Percentiles rank a stretch among this genome's conserved stretches.
Conservation (phyloP, 2,888 invertebrate species). For the Quadroppia sp. region DNA sequence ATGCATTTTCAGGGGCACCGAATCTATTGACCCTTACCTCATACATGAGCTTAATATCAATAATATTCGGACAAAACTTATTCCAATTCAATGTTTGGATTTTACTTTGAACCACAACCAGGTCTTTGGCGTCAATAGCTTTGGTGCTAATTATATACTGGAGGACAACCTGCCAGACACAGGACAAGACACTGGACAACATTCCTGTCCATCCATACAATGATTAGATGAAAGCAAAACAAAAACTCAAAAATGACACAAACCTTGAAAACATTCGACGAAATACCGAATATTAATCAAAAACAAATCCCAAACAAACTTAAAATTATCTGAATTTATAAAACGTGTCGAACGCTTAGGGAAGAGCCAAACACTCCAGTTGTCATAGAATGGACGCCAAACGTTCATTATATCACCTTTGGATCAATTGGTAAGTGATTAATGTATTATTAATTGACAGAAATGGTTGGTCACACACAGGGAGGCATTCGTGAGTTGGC, state of each 20-base stretch:
- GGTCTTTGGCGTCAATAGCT: conserved; percentile 19
- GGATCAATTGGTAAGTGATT: neutral
- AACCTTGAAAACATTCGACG: conserved; percentile 38
- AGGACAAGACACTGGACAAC: conserved; percentile 30
- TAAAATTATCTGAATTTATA: conserved; percentile 28
- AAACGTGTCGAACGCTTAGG: conserved; percentile 36
- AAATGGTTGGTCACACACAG: neutral
- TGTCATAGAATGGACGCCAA: conserved; percentile 39
- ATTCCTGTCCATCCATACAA: conserved; percentile 19
- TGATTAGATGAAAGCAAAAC: neutral
- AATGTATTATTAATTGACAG: neutral
- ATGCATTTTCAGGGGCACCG: neutral
- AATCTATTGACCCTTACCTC: conserved; percentile 24
- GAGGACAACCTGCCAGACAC: conserved; percentile 40
- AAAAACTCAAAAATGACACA: neutral
- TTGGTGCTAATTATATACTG: conserved; percentile 29
- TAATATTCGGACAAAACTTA: conserved; percentile 36
- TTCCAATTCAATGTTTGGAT: conserved; percentile 33
- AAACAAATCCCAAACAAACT: conserved; percentile 41
- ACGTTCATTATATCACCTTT: conserved; percentile 33
- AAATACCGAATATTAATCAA: conserved; percentile 38
- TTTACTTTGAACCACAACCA: conserved; percentile 36
- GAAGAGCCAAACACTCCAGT: conserved; percentile 41
- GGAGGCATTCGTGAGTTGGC: conserved; percentile 35
- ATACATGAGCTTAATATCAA: conserved; percentile 42